A percentile compares a stretch with the other conserved stretches of the same genome.
These are phyloP conservation scores for Cataglyphis rosenhaueri DNA, from an alignment of 2,888 invertebrate species.

Conservation along the genomic window DNA sequence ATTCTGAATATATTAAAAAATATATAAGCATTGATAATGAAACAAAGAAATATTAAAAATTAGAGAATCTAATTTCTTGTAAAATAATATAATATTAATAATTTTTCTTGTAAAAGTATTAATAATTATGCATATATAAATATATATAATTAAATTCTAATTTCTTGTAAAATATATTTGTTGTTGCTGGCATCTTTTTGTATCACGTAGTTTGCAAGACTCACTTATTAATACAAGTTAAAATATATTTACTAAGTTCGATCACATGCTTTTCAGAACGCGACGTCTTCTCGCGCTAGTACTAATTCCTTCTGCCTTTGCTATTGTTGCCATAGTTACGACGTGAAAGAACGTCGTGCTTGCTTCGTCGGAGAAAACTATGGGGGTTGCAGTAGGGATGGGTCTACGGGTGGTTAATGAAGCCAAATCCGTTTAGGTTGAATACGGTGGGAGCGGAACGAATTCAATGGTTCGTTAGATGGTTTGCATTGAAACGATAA, in stretches of 20 bases:
- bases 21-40: constrained; percentile 2
- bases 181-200: background rate
- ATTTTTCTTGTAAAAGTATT: background rate
- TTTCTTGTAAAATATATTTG: background rate
- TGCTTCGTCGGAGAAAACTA: constrained; percentile 68
- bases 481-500: constrained; percentile 80
- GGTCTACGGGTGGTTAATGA: constrained; percentile 82
- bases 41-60: background rate
- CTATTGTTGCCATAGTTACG: constrained; percentile 81
- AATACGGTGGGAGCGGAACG: constrained; percentile 77
- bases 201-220: background rate
- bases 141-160: background rate
- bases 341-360: constrained; percentile 64
- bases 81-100: background rate
- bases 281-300: constrained; percentile 33
- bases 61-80: background rate
- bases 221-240: background rate
- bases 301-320: constrained; percentile 81
- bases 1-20: background rate
- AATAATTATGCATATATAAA: background rate
- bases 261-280: background rate
- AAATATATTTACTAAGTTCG: constrained; percentile 4
- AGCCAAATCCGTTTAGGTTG: constrained; percentile 85
- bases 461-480: constrained; percentile 81
- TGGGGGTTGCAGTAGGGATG: constrained; percentile 70